phyloP scores from a whole-genome alignment of 2,888 invertebrate species.

The Steinernema hermaphroditum region DNA sequence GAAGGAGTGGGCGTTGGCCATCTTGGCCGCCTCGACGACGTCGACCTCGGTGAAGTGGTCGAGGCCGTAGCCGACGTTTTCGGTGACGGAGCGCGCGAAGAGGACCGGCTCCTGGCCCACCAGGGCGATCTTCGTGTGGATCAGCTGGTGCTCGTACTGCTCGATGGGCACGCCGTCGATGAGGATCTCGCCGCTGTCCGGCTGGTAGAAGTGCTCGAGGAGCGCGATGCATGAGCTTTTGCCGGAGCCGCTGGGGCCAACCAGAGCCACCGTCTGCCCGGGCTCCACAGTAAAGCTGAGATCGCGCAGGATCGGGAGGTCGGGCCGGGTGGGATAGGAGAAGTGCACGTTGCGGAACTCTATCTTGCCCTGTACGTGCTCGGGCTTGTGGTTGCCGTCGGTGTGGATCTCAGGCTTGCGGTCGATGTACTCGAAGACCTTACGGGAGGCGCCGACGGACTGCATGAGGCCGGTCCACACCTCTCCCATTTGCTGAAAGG shows the following conservation, averaged over 20 bases:
- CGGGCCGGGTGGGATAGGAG: slow-evolving; percentile 81
- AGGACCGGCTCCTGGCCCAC: slow-evolving; percentile 70
- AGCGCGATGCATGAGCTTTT: slow-evolving; percentile 69
- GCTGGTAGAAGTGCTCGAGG: slow-evolving; percentile 69
- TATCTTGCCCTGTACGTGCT: slow-evolving; percentile 72
- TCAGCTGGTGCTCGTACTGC: slow-evolving; percentile 68
- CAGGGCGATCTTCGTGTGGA: slow-evolving; percentile 68
- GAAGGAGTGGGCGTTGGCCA: slow-evolving; percentile 69
- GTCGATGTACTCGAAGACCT: slow-evolving; percentile 69
- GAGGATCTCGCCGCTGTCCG: slow-evolving; percentile 66
- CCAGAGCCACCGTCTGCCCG: slow-evolving; percentile 68
- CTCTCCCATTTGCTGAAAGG: slow-evolving; percentile 65
- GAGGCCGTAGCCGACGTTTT: slow-evolving; percentile 64
- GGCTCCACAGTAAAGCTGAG: slow-evolving; percentile 68
- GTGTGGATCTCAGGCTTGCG: slow-evolving; percentile 37
- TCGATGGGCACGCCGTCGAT: slow-evolving; percentile 67
- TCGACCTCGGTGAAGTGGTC: slow-evolving; percentile 49
- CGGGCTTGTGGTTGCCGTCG: slow-evolving; percentile 42
- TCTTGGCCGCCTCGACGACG: slow-evolving; percentile 64
- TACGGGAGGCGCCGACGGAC: slow-evolving; percentile 69
- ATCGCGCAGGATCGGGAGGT: slow-evolving; percentile 74
- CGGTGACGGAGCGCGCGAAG: slow-evolving; percentile 67
- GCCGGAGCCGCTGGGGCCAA: slow-evolving; percentile 67
- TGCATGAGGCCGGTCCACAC: slow-evolving; percentile 70
- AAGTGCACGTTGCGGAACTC: slow-evolving; percentile 78